Evolutionary conservation across 1,140 invertebrate species (phyloP).

Genomic region (Drosophila ohnishii): DNA sequence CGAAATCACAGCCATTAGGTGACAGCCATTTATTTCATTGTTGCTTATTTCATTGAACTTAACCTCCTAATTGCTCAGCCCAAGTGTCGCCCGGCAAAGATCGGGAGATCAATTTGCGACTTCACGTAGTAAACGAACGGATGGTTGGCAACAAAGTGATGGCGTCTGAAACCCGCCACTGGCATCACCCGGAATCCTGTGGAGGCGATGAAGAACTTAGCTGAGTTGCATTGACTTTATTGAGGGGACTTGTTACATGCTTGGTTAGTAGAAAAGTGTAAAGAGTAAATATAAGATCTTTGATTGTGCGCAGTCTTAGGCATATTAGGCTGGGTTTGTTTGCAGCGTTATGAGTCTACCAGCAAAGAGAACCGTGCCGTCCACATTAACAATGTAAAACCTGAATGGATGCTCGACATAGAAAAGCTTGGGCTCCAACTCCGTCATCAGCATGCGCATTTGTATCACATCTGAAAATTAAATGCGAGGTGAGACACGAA

Average conservation of each 20-base stretch:
- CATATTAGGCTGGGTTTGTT: slow-evolving; percentile 10
- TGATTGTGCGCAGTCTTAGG: slow-evolving; percentile 29
- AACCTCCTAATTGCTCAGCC: slow-evolving; percentile 21
- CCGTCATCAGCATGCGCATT: slow-evolving; percentile 32
- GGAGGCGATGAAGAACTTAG: not conserved
- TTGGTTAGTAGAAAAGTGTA: slow-evolving; percentile 40
- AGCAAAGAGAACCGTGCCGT: slow-evolving; percentile 40
- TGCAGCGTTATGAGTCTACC: slow-evolving; percentile 27
- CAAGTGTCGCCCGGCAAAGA: slow-evolving; percentile 56
- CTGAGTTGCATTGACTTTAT: slow-evolving; percentile 16
- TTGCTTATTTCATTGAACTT: slow-evolving; percentile 31
- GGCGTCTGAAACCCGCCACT: slow-evolving; percentile 44
- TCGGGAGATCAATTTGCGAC: slow-evolving; percentile 29
- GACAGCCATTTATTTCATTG: slow-evolving; percentile 26
- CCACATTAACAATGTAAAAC: slow-evolving; percentile 40
- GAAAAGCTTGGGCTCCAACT: slow-evolving; percentile 35
- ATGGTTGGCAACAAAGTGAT: slow-evolving; percentile 56
- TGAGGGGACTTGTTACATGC: slow-evolving; percentile 28
- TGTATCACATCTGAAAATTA: slow-evolving; percentile 34
- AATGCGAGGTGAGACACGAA: slow-evolving; percentile 1
- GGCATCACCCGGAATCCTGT: slow-evolving; percentile 66
- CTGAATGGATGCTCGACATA: slow-evolving; percentile 56
- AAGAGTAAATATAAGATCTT: slow-evolving; percentile 34
- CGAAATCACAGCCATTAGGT: slow-evolving; percentile 25
- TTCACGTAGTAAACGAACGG: slow-evolving; percentile 59